phyloP scores from a whole-genome alignment of 2,888 invertebrate genomes.

The Macaria notata region DNA sequence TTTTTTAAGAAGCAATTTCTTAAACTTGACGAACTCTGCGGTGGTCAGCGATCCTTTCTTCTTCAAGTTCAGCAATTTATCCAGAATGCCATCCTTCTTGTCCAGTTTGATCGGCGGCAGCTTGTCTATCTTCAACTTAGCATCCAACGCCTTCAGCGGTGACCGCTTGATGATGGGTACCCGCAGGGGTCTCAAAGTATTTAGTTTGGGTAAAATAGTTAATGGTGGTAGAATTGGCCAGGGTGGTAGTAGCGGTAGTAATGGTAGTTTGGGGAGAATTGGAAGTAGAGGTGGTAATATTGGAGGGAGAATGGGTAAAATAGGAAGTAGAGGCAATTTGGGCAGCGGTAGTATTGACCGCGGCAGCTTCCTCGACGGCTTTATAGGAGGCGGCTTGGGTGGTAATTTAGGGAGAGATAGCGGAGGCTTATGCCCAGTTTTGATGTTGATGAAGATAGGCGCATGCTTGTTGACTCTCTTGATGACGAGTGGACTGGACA shows the following conservation, averaged over 20 bases:
- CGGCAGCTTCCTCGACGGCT: constrained; percentile 28
- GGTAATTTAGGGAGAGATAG: constrained; percentile 36
- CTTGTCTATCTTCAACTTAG: constrained; percentile 40
- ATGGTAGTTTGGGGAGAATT: constrained; percentile 34
- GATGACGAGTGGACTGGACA: constrained; percentile 45
- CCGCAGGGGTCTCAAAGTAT: constrained; percentile 41
- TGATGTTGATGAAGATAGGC: constrained; percentile 54
- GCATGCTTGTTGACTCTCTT: constrained; percentile 47
- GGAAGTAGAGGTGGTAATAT: constrained; percentile 36
- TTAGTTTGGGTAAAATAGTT: constrained; percentile 27
- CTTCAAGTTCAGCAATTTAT: constrained; percentile 51
- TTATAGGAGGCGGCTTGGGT: constrained; percentile 34
- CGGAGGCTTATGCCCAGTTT: constrained; percentile 35
- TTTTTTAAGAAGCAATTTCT: constrained; percentile 44
- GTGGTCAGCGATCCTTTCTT: constrained; percentile 50
- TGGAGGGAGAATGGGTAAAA: constrained; percentile 35
- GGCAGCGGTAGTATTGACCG: constrained; percentile 34
- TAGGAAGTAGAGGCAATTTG: constrained; percentile 33
- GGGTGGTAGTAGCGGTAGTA: constrained; percentile 33
- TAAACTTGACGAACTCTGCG: constrained; percentile 51
- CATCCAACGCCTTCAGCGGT: constrained; percentile 39
- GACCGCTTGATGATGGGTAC: constrained; percentile 44
- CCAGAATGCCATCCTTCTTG: constrained; percentile 37
- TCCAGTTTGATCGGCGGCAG: constrained; percentile 25
- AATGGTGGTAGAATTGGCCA: constrained; percentile 30